phyloP scores from a whole-genome alignment of 2,797 vertebrate species.

The Leptodactylus fallax region DNA sequence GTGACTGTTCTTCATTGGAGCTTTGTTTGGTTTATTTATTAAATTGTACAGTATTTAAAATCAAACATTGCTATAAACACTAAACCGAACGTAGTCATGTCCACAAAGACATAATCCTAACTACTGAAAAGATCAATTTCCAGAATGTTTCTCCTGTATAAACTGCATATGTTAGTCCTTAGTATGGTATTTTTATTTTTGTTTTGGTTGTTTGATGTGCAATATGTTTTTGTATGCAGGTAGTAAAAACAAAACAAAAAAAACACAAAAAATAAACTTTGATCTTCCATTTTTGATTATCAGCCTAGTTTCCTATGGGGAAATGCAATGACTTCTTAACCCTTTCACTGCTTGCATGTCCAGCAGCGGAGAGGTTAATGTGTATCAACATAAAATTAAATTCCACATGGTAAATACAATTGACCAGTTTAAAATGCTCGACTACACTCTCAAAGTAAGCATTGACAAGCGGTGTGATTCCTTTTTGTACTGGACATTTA shows the following conservation, averaged over 20 bases:
- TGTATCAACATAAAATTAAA: conserved; percentile 12
- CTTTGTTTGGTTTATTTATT: conserved; percentile 99
- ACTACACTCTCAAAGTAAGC: conserved; percentile 5
- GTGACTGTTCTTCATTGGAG: conserved; percentile 91
- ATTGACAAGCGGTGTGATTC: conserved; percentile 38
- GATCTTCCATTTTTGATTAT: conserved; percentile 94
- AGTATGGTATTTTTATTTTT: conserved; percentile 84
- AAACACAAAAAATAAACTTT: conserved; percentile 97
- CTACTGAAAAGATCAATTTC: conserved; percentile 97
- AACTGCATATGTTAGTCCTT: conserved; percentile 88
- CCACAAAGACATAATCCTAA: conserved; percentile 89
- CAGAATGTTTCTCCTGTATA: conserved; percentile 92
- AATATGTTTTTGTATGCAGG: conserved; percentile 99
- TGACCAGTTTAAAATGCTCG: conserved; percentile 37
- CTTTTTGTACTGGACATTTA: conserved; percentile 58
- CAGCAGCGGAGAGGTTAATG: conserved; percentile 34
- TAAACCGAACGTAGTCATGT: conserved; percentile 87
- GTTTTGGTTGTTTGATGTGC: conserved; percentile 99
- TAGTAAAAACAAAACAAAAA: conserved; percentile 96
- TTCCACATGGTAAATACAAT: conserved; percentile 15
- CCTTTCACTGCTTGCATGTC: conserved; percentile 31
- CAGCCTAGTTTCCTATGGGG: conserved; percentile 69
- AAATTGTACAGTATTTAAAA: conserved; percentile 99
- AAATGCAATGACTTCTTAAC: conserved; percentile 45
- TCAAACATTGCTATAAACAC: conserved; percentile 92